Evolutionary conservation across 2,888 invertebrate genomes (phyloP).

Genomic region (Cataglyphis livida): DNA sequence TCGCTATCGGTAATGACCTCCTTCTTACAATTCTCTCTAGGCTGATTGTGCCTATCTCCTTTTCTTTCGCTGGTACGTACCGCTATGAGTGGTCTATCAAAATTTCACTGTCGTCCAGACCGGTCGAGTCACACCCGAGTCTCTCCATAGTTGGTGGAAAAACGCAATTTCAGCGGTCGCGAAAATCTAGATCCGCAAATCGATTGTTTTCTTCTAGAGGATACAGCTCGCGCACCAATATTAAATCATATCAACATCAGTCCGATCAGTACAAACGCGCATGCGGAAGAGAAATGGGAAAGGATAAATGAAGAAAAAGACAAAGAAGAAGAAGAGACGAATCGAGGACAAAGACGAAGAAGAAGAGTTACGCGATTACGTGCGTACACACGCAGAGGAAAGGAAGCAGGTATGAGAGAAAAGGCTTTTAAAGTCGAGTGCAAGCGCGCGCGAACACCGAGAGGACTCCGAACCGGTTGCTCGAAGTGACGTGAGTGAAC

Average conservation of each 20-base stretch:
- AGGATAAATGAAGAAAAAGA: slow-evolving; percentile 12
- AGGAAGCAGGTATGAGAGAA: slow-evolving; percentile 54
- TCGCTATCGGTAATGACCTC: slow-evolving; percentile 67
- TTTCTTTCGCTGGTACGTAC: slow-evolving; percentile 51
- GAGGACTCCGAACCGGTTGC: slow-evolving; percentile 83
- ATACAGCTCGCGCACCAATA: slow-evolving; percentile 39
- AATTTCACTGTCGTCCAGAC: slow-evolving; percentile 64
- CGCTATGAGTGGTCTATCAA: slow-evolving; percentile 53
- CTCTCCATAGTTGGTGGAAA: not conserved
- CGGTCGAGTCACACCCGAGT: slow-evolving; percentile 25
- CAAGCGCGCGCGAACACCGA: slow-evolving; percentile 66
- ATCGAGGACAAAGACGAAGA: slow-evolving; percentile 10
- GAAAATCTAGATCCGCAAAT: slow-evolving; percentile 4
- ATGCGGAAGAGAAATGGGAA: not conserved
- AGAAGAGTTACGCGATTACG: slow-evolving; percentile 62
- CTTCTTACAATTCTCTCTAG: slow-evolving; percentile 48
- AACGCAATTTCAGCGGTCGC: slow-evolving; percentile 47
- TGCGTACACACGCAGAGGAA: slow-evolving; percentile 47
- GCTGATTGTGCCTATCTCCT: slow-evolving; percentile 27
- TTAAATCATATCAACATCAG: slow-evolving; percentile 23
- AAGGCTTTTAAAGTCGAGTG: slow-evolving; percentile 72
- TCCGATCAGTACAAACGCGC: slow-evolving; percentile 54
- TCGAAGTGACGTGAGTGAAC: slow-evolving; percentile 85
- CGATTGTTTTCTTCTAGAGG: slow-evolving; percentile 4
- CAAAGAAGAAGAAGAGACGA: slow-evolving; percentile 49